Evolutionary conservation across 2,888 invertebrate species (phyloP), one percentile per base, ranked within the genome.

Genomic region (Serrognathus titanus): DNA sequence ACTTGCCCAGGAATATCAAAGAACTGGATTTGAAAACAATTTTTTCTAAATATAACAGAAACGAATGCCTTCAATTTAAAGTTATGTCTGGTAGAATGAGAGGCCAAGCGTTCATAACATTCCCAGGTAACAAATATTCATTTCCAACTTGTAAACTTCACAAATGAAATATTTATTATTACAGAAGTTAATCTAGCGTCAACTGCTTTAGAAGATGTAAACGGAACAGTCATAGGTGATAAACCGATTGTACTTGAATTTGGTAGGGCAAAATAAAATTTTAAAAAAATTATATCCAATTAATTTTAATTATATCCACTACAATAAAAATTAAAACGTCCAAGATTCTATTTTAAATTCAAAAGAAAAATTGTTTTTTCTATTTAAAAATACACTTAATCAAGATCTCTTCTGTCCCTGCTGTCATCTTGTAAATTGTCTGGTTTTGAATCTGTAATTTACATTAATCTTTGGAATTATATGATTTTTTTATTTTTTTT

Each of bases 51-150:
- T 81, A 63, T 61, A 60, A 67, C 55, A 66, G 76, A n/a, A 60
- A 59, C 48, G 52, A 58, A 57, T 78, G 78, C 35, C 69, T 83
- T 2, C 62, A 60, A 5, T 73, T 74, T 57, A 72, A 78, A 51
- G 63, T 83, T 38, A 77, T 84, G 79, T 74, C 75, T 0, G 84
- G 84, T 1, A 78, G 79, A 55, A 83, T 84, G 83, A 77, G 78
- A 58, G 84, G 84, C 6, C 84, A 84, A 66, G 84, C 83, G 0
- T 84, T 84, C 73, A 77, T 82, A 2, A 75, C 78, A 37, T 83
- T 84, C 65, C 71, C 75, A 68, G 73, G 85, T 84, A 73, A 68
- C 24, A 6, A 31, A 31, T 31, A 31, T 31, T 31, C 6, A 31
- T 31, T 31, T 7, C 1, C 24, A 7, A 31, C 6, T 31, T 6